Evolutionary conservation across 1,140 invertebrate species (phyloP).

Genomic region (Frieseomelitta varia): DNA sequence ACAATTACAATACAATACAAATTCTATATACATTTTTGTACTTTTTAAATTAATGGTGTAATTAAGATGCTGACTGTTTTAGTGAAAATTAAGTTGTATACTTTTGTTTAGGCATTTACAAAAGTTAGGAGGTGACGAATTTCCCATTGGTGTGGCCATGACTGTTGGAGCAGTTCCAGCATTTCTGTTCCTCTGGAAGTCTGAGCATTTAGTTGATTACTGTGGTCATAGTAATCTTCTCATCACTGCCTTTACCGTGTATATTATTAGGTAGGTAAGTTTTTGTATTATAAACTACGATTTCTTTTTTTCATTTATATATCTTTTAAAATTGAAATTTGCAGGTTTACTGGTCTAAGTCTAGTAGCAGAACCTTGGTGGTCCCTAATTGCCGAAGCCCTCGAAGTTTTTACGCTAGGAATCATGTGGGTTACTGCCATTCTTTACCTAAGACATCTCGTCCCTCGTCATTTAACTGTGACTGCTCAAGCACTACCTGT

Average conservation of each 20-base stretch:
- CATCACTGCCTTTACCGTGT: constrained; percentile 90
- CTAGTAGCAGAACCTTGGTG: constrained; percentile 85
- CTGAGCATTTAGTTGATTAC: constrained; percentile 91
- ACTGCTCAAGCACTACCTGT: constrained; percentile 92
- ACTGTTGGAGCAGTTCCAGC: constrained; percentile 86
- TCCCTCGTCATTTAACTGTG: constrained; percentile 90
- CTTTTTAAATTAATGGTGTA: neutral
- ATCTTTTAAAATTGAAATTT: constrained; percentile 35
- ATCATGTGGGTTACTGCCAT: constrained; percentile 92
- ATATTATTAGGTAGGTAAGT: constrained; percentile 86
- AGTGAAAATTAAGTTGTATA: neutral
- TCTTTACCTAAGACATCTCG: constrained; percentile 90
- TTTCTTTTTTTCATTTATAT: neutral
- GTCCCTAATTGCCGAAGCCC: constrained; percentile 87
- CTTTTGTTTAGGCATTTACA: constrained; percentile 83
- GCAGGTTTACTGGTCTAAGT: constrained; percentile 84
- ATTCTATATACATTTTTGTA: neutral
- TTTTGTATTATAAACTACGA: neutral
- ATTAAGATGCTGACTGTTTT: neutral
- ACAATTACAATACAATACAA: too few relatives aligned
- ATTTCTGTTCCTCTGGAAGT: constrained; percentile 88
- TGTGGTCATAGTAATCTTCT: constrained; percentile 92
- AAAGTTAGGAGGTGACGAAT: constrained; percentile 83
- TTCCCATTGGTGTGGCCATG: constrained; percentile 86
- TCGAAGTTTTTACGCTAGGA: constrained; percentile 92